Conservation (phyloP, 2,888 invertebrate species). For the Lordiphosa andalusiaca region DNA sequence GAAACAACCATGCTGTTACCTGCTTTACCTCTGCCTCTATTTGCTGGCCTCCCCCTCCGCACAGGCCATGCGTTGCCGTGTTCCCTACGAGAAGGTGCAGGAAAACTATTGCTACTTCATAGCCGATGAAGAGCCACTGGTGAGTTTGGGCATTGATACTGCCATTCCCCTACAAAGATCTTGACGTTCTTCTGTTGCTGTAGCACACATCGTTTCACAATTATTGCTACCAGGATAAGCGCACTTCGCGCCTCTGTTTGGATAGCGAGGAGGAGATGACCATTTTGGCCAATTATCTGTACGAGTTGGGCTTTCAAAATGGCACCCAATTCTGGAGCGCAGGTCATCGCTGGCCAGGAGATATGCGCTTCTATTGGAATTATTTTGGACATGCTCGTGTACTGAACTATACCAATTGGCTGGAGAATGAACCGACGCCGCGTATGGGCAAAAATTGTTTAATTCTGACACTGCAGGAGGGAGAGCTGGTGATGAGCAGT, state of each 20-base stretch:
- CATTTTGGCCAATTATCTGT: slow-evolving; percentile 51
- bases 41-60: slow-evolving; percentile 4
- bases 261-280: slow-evolving; percentile 59
- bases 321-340: slow-evolving; percentile 66
- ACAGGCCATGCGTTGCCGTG: slow-evolving; percentile 40
- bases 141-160: slow-evolving; percentile 22
- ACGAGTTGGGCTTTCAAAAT: slow-evolving; percentile 42
- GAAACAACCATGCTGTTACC: slow-evolving; percentile 1
- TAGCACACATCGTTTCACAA: slow-evolving; percentile 59
- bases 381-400: slow-evolving; percentile 59
- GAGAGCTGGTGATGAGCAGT: slow-evolving; percentile 51
- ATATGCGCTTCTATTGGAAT: slow-evolving; percentile 61
- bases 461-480: slow-evolving; percentile 46
- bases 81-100: slow-evolving; percentile 56
- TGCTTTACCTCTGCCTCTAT: slow-evolving; percentile 5
- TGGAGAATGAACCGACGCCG: slow-evolving; percentile 45
- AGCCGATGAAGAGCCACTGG: slow-evolving; percentile 42
- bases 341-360: slow-evolving; percentile 62
- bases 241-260: slow-evolving; percentile 63
- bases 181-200: not conserved
- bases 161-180: not conserved
- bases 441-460: slow-evolving; percentile 54
- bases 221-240: slow-evolving; percentile 58
- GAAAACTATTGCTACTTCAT: slow-evolving; percentile 55
- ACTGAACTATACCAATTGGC: slow-evolving; percentile 61